phyloP scores from a whole-genome alignment of 2,113 vertebrate species.

The Clarias batrachus region DNA sequence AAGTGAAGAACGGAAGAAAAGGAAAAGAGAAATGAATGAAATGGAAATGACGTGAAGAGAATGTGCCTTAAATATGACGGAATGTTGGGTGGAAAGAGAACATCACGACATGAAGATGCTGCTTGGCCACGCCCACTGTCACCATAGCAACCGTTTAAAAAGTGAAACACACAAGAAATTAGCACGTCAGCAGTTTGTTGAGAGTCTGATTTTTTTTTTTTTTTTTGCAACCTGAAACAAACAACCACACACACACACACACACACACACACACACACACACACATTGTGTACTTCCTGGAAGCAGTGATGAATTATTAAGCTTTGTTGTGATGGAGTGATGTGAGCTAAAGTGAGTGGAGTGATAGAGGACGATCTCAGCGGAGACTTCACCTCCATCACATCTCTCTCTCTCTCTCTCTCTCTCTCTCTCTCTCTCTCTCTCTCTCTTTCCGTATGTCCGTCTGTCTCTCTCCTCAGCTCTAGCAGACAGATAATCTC shows the following conservation, averaged over 20 bases:
- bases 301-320: constrained; percentile 76
- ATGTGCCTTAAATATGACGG: no score
- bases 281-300: constrained; percentile 62
- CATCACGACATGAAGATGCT: not conserved
- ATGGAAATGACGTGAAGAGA: no score
- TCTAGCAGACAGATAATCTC: constrained; percentile 1
- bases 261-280: constrained; percentile 24
- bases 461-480: not conserved
- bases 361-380: constrained; percentile 60
- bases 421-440: not conserved
- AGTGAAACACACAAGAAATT: not conserved
- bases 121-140: not conserved
- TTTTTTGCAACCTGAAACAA: constrained; percentile 27
- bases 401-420: not conserved
- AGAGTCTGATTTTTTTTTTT: constrained; percentile 17
- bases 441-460: not conserved
- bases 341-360: constrained; percentile 72
- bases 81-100: not conserved
- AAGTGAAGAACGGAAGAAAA: no score
- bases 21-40: no score
- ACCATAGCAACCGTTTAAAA: constrained; percentile 3
- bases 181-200: constrained; percentile 18
- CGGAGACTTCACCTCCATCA: constrained; percentile 47
- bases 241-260: not conserved
- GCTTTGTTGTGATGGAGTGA: constrained; percentile 70